Base-by-base conservation (phyloP, 2,113 vertebrate species). In the Thoracochromis brauschi region DNA sequence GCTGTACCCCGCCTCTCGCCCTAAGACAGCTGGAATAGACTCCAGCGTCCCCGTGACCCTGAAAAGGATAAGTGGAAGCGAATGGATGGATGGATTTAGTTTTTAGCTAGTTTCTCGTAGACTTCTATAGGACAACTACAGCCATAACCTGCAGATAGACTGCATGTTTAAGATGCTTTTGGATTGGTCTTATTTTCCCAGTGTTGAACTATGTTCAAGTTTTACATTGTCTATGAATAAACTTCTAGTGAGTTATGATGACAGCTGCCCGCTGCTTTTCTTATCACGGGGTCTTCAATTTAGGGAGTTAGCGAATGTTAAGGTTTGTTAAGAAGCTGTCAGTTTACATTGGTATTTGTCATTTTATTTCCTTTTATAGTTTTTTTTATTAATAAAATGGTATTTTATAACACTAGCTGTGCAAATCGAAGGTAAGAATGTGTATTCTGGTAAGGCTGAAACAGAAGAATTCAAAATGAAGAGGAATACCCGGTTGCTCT, bases 31-130 rank as follows among this genome's bases (percentile, higher is more conserved):
- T 60, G 26, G 57, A 0, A 31, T 60, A 17, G 14, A 26, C 26
- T 60, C 14, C 8, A 60, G 26, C 5, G 2, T 3, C 14, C 5
- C 26, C 1, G 2, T 0, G 2, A 31, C 57, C 57, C 26, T 17
- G 26, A 58, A 58, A 58, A 58, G 57, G 29, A 60, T 33, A 60
- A 10, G 29, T 19, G 3, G 57, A 60, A 33, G 29, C 2, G 2
- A 33, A 60, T 60, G 29, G 16, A 11, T 54, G 53, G 53, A 2
- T 60, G 57, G 29, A 19, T 60, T 19, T 60, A 19, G 29, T 33
- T 33, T 60, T 33, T 1, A 60, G 29, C 9, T 60, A 45, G 14
- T 7, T 73, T 73, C 21, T 45, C 14, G 2, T 47, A 47, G 24
- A 47, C 40, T 26, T 45, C 68, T 73, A 3, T 45, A 26, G 21